These are phyloP conservation scores for Machimus rusticus DNA, from an alignment of 2,888 invertebrate genomes.

Conservation along the genomic window DNA sequence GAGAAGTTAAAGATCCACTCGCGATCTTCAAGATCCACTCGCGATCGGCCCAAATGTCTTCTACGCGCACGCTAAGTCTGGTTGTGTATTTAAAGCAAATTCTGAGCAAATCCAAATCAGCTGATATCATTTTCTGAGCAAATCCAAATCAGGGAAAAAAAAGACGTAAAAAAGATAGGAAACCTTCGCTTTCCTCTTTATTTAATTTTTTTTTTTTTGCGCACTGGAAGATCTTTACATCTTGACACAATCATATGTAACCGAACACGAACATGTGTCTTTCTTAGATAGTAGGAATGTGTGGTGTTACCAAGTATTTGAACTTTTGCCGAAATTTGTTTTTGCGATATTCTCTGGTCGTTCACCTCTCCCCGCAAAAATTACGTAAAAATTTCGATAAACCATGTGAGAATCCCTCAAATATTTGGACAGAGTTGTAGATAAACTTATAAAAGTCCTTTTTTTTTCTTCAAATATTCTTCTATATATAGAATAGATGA, in stretches of 20 bases:
- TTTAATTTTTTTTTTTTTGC: background rate
- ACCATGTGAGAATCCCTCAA: background rate
- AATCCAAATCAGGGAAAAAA: background rate
- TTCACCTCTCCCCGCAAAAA: background rate
- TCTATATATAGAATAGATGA: background rate
- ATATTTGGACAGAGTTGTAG: background rate
- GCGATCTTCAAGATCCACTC: background rate
- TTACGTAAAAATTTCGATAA: background rate
- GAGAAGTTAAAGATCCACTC: background rate
- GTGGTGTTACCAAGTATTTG: conserved; percentile 43
- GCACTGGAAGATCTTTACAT: background rate
- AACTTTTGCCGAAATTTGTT: conserved; percentile 31
- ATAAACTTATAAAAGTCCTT: background rate
- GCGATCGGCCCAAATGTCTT: background rate
- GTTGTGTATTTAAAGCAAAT: background rate
- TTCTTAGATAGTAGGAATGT: background rate
- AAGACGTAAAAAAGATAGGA: background rate
- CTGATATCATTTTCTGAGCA: conserved; percentile 4
- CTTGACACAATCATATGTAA: conserved; percentile 23
- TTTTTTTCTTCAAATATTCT: background rate
- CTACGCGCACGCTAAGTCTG: background rate
- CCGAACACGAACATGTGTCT: background rate
- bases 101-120: background rate
- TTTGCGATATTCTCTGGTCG: conserved; percentile 30
- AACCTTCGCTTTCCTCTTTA: background rate